Evolutionary conservation across 2,888 invertebrate genomes (phyloP), one percentile per base, ranked within the genome.

Genomic region (Melanostoma scalare): DNA sequence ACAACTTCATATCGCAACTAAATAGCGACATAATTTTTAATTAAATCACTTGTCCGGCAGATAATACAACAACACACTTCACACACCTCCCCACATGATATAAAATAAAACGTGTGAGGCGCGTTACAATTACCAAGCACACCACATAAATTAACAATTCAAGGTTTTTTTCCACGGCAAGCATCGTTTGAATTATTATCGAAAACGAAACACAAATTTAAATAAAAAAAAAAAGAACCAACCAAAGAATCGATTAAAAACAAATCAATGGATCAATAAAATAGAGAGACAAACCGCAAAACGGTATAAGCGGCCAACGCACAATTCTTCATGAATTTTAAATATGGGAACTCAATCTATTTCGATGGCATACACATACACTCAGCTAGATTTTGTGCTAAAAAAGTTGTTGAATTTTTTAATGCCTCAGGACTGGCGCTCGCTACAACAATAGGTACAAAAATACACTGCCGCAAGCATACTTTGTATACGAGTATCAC

Each of bases 21-120:
- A 42, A 73, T 52, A 69, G 79, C 82, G 73, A 55, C 78, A 71
- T 71, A 79, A 84, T 79, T 74, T 40, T 48, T 77, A 61, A 72
- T 77, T 67, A 81, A 77, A 42, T 67, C 55, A 72, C 67, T 81
- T 71, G 67, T 72, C 67, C 50, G 48, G 35, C 53, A 71, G 58
- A 60, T 38, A 58, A 20, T 20, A 20, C 20, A 20, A 20, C 20
- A 20, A 20, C 20, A 20, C 20, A 20, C 20, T 20, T 53, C 56
- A 52, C 52, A 48, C 35, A 36, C 35, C 42, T 63, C 69, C 30
- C 40, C 60, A 10, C 44, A 46, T 58, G 20, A 60, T 6, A 31
- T 56, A 1, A 20, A 36, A 10, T 36, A 52, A 65, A 40, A 53
- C 36, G 36, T 42, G 20, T 58, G 48, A 46, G n/a, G n/a, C 60